A percentile compares a stretch with the other conserved stretches of the same genome.
Evolutionary conservation across 2,113 vertebrate species (phyloP).

Genomic region (Melospiza melodia): DNA sequence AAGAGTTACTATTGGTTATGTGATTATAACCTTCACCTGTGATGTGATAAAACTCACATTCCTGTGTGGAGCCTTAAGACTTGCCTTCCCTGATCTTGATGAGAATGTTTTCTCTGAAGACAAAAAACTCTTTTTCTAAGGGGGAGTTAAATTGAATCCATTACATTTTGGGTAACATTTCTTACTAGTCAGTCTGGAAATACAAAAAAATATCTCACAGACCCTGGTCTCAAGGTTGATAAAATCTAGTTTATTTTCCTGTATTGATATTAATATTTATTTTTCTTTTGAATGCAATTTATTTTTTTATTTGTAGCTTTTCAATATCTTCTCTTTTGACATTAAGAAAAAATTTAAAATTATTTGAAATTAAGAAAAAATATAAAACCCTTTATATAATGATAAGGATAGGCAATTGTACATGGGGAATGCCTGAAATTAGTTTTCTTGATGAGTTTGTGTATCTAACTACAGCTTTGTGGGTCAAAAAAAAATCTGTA

Average conservation of each 20-base stretch:
- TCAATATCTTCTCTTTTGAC: not conserved
- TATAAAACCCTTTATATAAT: not conserved
- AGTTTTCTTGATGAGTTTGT: not conserved
- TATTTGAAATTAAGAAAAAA: not conserved
- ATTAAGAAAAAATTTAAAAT: not conserved
- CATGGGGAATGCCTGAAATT: not conserved
- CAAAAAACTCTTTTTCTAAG: accelerated
- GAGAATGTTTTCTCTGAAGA: not conserved
- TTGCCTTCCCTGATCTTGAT: not conserved
- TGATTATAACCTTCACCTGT: not conserved
- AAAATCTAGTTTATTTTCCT: not conserved
- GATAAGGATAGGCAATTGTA: not conserved
- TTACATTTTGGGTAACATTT: not conserved
- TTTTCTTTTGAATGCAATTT: not conserved
- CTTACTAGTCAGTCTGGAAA: not conserved
- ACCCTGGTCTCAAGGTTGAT: not conserved
- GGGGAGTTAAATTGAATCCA: not conserved
- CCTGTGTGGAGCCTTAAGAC: not conserved
- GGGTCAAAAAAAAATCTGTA: not conserved
- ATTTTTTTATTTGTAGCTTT: not conserved
- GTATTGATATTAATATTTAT: not conserved
- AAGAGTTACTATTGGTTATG: not conserved
- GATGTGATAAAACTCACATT: not conserved
- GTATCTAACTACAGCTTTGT: not conserved
- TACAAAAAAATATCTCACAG: not conserved